Evolutionary conservation across 2,113 vertebrate species (phyloP).

Genomic region (Lampris incognitus): DNA sequence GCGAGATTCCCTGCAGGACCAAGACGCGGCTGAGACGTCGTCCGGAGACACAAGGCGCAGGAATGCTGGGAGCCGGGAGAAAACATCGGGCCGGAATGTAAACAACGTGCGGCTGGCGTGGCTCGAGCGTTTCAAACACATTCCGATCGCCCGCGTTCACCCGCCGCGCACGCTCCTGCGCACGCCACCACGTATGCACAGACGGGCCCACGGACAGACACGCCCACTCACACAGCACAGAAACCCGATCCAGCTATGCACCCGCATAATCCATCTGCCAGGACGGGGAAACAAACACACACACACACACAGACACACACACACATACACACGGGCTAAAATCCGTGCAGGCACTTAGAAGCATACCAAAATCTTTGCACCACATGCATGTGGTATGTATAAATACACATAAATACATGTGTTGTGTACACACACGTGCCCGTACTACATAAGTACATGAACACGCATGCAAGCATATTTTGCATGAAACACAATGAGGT

Average conservation of each 20-base stretch:
- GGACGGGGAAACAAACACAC: constrained; percentile 9
- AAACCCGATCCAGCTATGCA: constrained; percentile 17
- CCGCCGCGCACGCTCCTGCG: constrained; percentile 12
- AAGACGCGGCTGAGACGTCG: too few species aligned
- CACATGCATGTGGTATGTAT: too few species aligned
- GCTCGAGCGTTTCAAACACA: constrained; percentile 53
- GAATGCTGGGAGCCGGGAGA: not conserved
- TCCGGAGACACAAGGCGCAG: too few species aligned
- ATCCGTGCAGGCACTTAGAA: constrained; percentile 54
- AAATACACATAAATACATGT: constrained; percentile 15
- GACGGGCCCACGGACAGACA: constrained; percentile 16
- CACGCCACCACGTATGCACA: constrained; percentile 15
- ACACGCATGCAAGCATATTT: not conserved
- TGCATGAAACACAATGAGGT: too few species aligned
- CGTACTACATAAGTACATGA: not conserved
- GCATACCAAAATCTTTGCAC: constrained; percentile 37
- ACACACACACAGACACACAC: constrained; percentile 19
- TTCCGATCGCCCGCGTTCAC: not conserved
- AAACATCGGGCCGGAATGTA: constrained; percentile 27
- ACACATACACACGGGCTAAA: constrained; percentile 32
- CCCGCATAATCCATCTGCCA: constrained; percentile 34
- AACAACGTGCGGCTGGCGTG: constrained; percentile 37
- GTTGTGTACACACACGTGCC: not conserved
- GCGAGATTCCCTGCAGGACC: not conserved
- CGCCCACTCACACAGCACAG: constrained; percentile 2